A percentile compares a stretch with the other conserved stretches of the same genome.
Conservation (phyloP, 2,888 invertebrate genomes). For the Lampropteryx suffumata region DNA sequence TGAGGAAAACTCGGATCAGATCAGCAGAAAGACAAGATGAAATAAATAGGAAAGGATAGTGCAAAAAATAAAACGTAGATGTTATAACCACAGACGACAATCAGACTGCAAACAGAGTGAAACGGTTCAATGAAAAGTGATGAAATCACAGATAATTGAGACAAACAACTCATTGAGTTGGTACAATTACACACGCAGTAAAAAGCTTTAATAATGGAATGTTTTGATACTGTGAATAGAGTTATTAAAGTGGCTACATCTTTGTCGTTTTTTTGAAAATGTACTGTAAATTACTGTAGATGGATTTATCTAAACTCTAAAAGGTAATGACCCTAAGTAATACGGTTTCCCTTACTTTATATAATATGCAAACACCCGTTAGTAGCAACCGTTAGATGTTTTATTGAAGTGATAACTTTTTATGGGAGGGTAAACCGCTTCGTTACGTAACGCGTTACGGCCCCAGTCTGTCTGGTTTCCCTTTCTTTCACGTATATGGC, state of each 20-base stretch:
- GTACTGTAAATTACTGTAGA: no score
- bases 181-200: conserved; percentile 8
- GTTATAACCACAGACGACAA: neutral
- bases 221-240: conserved; percentile 4
- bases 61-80: conserved; percentile 1
- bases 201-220: conserved; percentile 11
- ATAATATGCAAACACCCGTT: no score
- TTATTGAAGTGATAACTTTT: no score
- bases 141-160: conserved; percentile 18
- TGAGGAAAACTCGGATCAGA: conserved; percentile 1
- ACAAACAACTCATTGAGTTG: conserved; percentile 13
- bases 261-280: no score
- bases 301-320: no score
- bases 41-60: conserved; percentile 4
- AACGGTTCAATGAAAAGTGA: conserved; percentile 18
- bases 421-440: no score
- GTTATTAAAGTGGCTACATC: neutral
- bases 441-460: no score
- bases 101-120: conserved; percentile 14
- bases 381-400: no score
- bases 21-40: conserved; percentile 5
- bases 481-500: no score
- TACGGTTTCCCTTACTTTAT: no score
- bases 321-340: no score
- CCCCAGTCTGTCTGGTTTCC: no score